phyloP scores from a whole-genome alignment of 2,888 invertebrate genomes.

The Epinotia brunnichana region DNA sequence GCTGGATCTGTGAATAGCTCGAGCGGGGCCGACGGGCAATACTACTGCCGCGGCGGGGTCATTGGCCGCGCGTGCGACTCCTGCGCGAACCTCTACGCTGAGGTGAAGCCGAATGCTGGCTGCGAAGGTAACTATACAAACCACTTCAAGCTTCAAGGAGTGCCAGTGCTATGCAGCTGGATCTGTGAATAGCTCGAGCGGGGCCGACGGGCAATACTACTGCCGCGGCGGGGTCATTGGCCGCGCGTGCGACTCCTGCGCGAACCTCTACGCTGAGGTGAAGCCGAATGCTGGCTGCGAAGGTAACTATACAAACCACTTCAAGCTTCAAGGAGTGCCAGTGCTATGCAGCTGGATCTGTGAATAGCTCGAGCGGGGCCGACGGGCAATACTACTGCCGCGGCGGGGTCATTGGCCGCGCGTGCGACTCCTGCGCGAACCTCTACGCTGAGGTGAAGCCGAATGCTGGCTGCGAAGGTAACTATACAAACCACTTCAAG shows the following conservation, averaged over 20 bases:
- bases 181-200: constrained; percentile 88
- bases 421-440: too few species aligned
- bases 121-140: constrained; percentile 87
- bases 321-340: too few species aligned
- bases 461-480: too few species aligned
- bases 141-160: too few species aligned
- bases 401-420: too few species aligned
- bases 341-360: too few species aligned
- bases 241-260: constrained; percentile 95
- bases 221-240: constrained; percentile 96
- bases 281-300: constrained; percentile 93
- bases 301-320: constrained; percentile 70
- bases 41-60: constrained; percentile 94
- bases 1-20: constrained; percentile 81
- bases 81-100: constrained; percentile 96
- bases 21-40: constrained; percentile 93
- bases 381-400: too few species aligned
- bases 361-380: too few species aligned
- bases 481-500: too few species aligned
- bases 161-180: too few species aligned
- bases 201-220: constrained; percentile 92
- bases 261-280: constrained; percentile 96
- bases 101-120: constrained; percentile 92
- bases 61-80: constrained; percentile 96
- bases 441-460: too few species aligned